Percentiles rank a stretch among this genome's conserved stretches.
Evolutionary conservation across 2,888 invertebrate species (phyloP).

Genomic region (Drosophila mimetica): DNA sequence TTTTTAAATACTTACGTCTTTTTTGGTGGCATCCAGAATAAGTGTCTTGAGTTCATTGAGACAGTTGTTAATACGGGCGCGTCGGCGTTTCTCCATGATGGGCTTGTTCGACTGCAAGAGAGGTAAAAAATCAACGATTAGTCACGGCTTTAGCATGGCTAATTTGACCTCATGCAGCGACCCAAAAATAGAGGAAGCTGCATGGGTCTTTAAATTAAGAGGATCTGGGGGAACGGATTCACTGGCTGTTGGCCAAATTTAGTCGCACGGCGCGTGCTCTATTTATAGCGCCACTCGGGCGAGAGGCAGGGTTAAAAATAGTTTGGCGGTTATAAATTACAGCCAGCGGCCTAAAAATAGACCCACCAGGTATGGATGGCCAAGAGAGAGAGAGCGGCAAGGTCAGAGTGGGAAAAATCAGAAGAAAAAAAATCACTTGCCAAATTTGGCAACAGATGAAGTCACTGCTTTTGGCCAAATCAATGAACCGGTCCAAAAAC

Average conservation of each 20-base stretch:
- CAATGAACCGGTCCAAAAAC: conserved; percentile 50
- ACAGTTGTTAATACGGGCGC: conserved; percentile 95
- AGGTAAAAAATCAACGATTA: conserved; percentile 53
- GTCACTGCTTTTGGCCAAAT: conserved; percentile 7
- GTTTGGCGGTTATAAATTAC: conserved; percentile 78
- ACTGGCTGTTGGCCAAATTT: conserved; percentile 80
- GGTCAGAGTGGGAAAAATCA: conserved; percentile 75
- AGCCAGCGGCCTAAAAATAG: conserved; percentile 62
- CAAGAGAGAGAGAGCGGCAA: conserved; percentile 30
- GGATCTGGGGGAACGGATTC: conserved; percentile 25
- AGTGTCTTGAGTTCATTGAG: conserved; percentile 94
- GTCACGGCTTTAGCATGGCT: conserved; percentile 46
- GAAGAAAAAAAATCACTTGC: conserved; percentile 35
- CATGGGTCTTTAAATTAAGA: conserved; percentile 66
- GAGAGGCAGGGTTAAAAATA: conserved; percentile 64
- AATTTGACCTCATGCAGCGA: conserved; percentile 76
- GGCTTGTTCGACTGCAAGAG: conserved; percentile 93
- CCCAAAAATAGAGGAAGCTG: conserved; percentile 70
- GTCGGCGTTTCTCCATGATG: conserved; percentile 95
- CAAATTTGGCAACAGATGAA: conserved; percentile 6
- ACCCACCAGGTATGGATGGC: conserved; percentile 26
- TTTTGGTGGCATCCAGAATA: conserved; percentile 93
- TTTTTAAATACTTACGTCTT: conserved; percentile 90
- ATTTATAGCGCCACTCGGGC: conserved; percentile 68
- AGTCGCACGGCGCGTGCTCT: conserved; percentile 80